A percentile compares a stretch with the other conserved stretches of the same genome.
Conservation (phyloP, 2,113 vertebrate genomes). For the Nipponia nippon region DNA sequence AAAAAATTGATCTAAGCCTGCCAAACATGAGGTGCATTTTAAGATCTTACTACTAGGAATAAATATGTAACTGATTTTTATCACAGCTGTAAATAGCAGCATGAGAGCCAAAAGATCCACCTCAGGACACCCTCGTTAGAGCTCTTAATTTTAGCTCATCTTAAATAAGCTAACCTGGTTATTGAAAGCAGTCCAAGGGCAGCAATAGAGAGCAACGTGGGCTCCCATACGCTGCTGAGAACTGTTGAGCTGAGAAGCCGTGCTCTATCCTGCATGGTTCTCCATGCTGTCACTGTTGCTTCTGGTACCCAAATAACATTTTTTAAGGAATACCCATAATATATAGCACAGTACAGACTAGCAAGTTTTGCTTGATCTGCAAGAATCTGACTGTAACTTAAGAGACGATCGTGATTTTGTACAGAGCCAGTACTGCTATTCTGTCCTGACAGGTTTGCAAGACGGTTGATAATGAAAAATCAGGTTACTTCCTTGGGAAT, state of each 20-base stretch:
- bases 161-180: conserved; percentile 13
- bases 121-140: neutral
- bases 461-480: neutral
- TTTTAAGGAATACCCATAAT: neutral
- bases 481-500: neutral
- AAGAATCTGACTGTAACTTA: neutral
- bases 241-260: neutral
- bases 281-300: neutral
- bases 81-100: conserved; percentile 13
- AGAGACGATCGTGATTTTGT: neutral
- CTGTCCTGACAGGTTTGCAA: neutral
- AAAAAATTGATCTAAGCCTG: neutral
- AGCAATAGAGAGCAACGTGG: neutral
- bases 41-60: conserved; percentile 23
- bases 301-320: neutral
- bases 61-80: conserved; percentile 53
- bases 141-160: conserved; percentile 48
- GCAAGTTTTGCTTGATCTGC: neutral
- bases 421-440: neutral
- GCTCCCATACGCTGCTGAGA: neutral
- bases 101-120: conserved; percentile 12
- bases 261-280: neutral
- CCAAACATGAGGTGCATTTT: neutral
- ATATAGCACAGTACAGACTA: neutral
- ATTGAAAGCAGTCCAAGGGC: neutral